Base-by-base conservation (phyloP, 2,888 invertebrate species). In the Anthrax anthrax region DNA sequence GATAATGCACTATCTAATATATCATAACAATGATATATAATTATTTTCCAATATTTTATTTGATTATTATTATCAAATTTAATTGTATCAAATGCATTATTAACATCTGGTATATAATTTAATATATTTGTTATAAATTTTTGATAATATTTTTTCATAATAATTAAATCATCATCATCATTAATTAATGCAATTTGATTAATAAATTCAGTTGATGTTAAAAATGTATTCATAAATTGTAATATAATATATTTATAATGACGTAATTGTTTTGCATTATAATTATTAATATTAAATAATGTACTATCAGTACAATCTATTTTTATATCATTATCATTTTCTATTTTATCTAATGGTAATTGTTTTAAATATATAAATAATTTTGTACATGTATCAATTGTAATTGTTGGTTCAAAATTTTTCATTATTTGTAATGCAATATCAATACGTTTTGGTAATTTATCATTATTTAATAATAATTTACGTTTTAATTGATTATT, bases 161-260 rank as follows among this genome's bases (percentile, higher is more conserved):
- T 54, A 23, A 69, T 60, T 2, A 64, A 61, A n/a, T 72, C 65
- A 0, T 71, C 60, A 12, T 74, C 64, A 12, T 74, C 64, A 2
- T 64, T 61, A 1, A 81, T 65, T 45, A 70, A 62, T 1, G 76
- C 77, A 14, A 76, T 75, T 62, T 79, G 76, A 40, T 77, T 77
- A 2, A 87, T 74, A 55, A 88, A 83, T 49, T 78, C 73, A 1
- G 76, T 68, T 0, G 80, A 78, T 2, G 82, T 76, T 43, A 88
- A 70, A 37, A 89, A 71, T 17, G 72, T 74, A 10, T 79, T 77
- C 43, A 88, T 72, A 54, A 87, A 85, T 23, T 81, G 81, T 17
- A 91, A 70, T 19, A 84, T 70, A 0, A 81, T 75, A 58, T 88
- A 90, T 66, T 86, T 90, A 62, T 82, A 91, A 62, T 91, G 88